Conservation (phyloP, 2,888 invertebrate species). For the Thyatira batis region DNA sequence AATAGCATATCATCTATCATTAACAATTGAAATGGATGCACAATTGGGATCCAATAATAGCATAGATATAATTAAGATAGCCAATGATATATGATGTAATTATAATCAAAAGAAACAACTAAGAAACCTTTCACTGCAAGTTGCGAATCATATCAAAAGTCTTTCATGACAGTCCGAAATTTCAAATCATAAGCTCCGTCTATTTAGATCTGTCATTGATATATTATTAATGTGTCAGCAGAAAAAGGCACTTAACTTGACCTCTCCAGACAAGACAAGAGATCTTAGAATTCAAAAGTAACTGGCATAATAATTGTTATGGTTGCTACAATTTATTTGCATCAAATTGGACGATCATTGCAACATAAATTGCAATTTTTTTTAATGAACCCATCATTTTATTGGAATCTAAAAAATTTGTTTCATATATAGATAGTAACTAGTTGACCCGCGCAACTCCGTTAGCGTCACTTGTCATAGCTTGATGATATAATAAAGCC, state of each 20-base stretch:
- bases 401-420: no score
- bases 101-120: neutral
- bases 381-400: no score
- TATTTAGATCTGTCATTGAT: slow-evolving; percentile 10
- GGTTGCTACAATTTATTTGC: neutral
- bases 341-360: no score
- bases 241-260: slow-evolving; percentile 22
- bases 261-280: slow-evolving; percentile 3
- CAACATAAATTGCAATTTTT: no score
- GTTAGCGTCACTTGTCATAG: no score
- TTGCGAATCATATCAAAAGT: neutral
- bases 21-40: neutral
- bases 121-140: neutral
- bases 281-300: neutral
- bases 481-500: no score
- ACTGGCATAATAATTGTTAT: neutral
- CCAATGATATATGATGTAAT: neutral
- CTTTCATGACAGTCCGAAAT: slow-evolving; percentile 5
- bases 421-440: no score
- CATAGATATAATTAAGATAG: neutral
- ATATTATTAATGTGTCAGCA: slow-evolving; percentile 13
- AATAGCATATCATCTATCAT: no score
- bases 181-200: slow-evolving; percentile 3
- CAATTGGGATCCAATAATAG: neutral
- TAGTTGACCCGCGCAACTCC: no score